phyloP scores from a whole-genome alignment of 2,888 invertebrate species.

The Chirona hameri region DNA sequence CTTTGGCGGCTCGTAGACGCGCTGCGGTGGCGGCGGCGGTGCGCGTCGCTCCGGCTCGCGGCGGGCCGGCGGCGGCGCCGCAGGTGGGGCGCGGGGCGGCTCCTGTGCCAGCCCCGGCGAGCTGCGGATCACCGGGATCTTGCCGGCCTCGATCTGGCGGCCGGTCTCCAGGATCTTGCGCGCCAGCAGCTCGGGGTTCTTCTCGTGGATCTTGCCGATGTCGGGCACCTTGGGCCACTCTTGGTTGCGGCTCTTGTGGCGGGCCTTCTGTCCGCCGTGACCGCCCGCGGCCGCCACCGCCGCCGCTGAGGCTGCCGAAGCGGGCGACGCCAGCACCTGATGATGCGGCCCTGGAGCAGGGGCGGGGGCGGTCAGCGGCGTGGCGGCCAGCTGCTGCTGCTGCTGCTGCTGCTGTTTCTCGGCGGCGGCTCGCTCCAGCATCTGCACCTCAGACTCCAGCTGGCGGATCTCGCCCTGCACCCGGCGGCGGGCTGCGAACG shows the following conservation, averaged over 20 bases:
- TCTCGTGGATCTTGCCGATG: constrained; percentile 84
- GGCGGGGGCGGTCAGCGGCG: constrained; percentile 38
- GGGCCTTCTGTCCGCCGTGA: constrained; percentile 32
- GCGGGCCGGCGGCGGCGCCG: constrained; percentile 24
- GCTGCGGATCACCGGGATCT: constrained; percentile 45
- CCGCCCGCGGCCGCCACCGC: neutral
- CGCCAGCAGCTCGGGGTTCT: constrained; percentile 83
- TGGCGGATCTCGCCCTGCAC: constrained; percentile 72
- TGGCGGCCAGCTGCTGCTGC: constrained; percentile 34
- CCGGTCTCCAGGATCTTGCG: constrained; percentile 87
- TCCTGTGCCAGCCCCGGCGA: constrained; percentile 22
- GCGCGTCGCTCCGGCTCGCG: constrained; percentile 31
- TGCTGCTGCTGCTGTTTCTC: constrained; percentile 36
- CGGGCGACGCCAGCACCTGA: constrained; percentile 1
- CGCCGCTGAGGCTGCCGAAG: constrained; percentile 41
- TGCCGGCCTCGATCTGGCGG: constrained; percentile 80
- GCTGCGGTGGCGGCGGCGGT: constrained; percentile 33
- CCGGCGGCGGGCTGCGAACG: constrained; percentile 76
- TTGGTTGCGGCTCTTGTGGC: constrained; percentile 68
- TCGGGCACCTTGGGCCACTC: constrained; percentile 91
- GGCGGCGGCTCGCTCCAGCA: constrained; percentile 57
- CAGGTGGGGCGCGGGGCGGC: neutral
- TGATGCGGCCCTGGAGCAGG: constrained; percentile 38
- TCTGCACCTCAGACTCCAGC: constrained; percentile 71
- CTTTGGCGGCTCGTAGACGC: constrained; percentile 57